Conservation (phyloP, 2,888 invertebrate species). For the Amblyteles armatorius region DNA sequence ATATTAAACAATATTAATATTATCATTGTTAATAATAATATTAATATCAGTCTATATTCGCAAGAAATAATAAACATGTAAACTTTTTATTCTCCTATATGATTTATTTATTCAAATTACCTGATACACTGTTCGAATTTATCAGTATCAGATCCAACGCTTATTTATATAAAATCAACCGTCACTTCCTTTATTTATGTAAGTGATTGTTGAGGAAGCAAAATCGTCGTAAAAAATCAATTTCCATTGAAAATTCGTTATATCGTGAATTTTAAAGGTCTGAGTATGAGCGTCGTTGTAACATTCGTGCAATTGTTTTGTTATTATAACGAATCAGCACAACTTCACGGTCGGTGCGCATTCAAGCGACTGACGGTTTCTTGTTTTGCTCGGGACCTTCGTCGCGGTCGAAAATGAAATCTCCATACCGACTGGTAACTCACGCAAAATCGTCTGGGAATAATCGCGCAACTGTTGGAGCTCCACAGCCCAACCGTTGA, state of each 20-base stretch:
- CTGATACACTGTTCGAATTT: background rate
- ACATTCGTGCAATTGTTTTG: background rate
- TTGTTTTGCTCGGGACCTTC: too few species aligned
- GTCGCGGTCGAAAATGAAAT: too few species aligned
- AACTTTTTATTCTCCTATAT: background rate
- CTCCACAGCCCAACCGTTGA: too few species aligned
- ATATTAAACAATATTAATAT: too few species aligned
- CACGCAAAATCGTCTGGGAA: too few species aligned
- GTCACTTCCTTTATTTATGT: conserved; percentile 14
- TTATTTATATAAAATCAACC: conserved; percentile 22
- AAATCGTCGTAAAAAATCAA: conserved; percentile 2
- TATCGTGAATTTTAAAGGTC: too few species aligned
- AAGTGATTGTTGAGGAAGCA: conserved; percentile 17
- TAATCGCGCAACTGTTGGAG: too few species aligned
- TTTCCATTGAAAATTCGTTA: background rate
- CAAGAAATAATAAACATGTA: background rate
- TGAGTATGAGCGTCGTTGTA: background rate
- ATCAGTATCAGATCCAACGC: conserved; percentile 1
- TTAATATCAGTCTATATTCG: too few species aligned
- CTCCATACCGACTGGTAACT: too few species aligned
- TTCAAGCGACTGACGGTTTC: too few species aligned
- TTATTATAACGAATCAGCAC: background rate
- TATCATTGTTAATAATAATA: too few species aligned
- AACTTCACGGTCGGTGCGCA: too few species aligned
- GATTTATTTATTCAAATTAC: background rate